Conservation (phyloP, 2,888 invertebrate species). For the Nomada hirtipes region DNA sequence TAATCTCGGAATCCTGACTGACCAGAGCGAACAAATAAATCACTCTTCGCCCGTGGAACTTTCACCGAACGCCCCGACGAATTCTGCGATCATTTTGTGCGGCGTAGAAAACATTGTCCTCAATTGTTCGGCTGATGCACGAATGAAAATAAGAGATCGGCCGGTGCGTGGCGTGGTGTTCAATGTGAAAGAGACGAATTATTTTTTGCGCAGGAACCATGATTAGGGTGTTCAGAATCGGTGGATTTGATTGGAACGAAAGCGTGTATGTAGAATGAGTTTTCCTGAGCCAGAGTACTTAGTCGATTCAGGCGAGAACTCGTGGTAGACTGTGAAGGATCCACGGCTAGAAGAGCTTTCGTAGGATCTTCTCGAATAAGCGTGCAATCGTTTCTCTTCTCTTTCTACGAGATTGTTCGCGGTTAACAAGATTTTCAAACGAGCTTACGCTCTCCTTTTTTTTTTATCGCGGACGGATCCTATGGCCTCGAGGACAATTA, state of each 20-base stretch:
- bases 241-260: background rate
- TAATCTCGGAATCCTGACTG: background rate
- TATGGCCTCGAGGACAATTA: slow-evolving; percentile 32
- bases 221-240: slow-evolving; percentile 11
- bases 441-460: slow-evolving; percentile 38
- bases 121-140: no score
- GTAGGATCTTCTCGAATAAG: background rate
- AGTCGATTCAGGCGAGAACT: slow-evolving; percentile 15
- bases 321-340: background rate
- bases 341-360: slow-evolving; percentile 18
- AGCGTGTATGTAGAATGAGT: slow-evolving; percentile 22
- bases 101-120: no score
- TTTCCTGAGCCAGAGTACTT: slow-evolving; percentile 47
- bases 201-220: slow-evolving; percentile 50
- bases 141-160: background rate
- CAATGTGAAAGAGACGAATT: slow-evolving; percentile 42
- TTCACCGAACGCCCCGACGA: no score
- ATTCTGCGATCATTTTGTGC: background rate
- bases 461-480: slow-evolving; percentile 21
- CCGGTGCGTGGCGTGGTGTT: background rate
- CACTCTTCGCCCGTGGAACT: no score
- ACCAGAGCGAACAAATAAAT: no score
- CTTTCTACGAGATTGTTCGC: slow-evolving; percentile 33
- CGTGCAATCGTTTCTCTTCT: slow-evolving; percentile 19
- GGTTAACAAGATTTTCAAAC: slow-evolving; percentile 24